Percentiles rank a stretch among this genome's conserved stretches.
phyloP scores from a whole-genome alignment of 2,888 invertebrate species.

The Smittia sp. region DNA sequence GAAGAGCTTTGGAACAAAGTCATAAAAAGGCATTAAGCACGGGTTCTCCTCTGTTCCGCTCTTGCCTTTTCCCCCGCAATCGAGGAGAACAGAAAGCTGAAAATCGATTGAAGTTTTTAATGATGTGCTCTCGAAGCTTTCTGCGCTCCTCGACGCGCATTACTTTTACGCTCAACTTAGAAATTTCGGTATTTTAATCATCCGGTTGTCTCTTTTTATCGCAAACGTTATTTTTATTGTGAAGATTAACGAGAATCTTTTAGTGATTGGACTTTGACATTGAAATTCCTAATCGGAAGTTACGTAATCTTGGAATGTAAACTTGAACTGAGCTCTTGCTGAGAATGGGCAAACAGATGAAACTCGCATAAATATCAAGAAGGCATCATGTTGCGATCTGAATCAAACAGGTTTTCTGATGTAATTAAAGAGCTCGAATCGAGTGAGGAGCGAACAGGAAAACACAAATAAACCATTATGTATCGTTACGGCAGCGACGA shows the following conservation, averaged over 20 bases:
- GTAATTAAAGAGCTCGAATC: not conserved
- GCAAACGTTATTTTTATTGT: too few relatives aligned
- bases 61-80: not conserved
- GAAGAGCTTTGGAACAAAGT: not conserved
- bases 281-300: too few relatives aligned
- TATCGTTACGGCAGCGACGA: not conserved
- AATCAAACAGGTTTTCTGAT: conserved; percentile 1
- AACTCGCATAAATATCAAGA: too few relatives aligned
- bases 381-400: not conserved
- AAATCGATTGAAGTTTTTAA: conserved; percentile 39
- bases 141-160: not conserved
- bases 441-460: not conserved
- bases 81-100: not conserved
- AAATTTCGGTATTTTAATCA: not conserved
- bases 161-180: not conserved
- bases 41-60: not conserved
- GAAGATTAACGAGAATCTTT: too few relatives aligned
- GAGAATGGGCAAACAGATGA: too few relatives aligned
- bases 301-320: too few relatives aligned
- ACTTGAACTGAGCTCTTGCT: too few relatives aligned
- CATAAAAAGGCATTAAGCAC: not conserved
- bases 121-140: conserved; percentile 25
- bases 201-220: not conserved
- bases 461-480: conserved; percentile 30
- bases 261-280: too few relatives aligned